phyloP scores from a whole-genome alignment of 2,797 vertebrate species.

The Lacerta bilineata region DNA sequence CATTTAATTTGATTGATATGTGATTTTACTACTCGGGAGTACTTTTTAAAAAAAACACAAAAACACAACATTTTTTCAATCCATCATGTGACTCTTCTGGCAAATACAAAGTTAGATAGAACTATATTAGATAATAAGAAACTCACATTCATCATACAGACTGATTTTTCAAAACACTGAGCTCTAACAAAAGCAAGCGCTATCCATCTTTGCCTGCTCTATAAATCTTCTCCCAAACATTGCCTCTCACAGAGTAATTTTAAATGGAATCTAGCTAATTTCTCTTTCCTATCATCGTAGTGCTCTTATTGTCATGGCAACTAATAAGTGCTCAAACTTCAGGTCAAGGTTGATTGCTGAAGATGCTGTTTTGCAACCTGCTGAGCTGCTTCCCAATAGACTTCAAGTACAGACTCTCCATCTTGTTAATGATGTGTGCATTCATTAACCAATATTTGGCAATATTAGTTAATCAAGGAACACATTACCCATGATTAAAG shows the following conservation, averaged over 20 bases:
- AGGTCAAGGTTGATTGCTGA: conserved; percentile 56
- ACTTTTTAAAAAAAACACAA: conserved; percentile 25
- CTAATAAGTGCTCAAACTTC: conserved; percentile 51
- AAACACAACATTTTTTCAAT: conserved; percentile 54
- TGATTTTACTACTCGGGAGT: conserved; percentile 52
- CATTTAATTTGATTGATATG: conserved; percentile 45
- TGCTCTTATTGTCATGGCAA: conserved; percentile 58
- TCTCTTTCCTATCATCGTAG: conserved; percentile 45
- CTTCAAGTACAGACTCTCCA: conserved; percentile 31
- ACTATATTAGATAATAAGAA: conserved; percentile 52
- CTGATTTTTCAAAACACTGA: conserved; percentile 63
- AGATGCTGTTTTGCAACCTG: conserved; percentile 49
- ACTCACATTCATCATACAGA: conserved; percentile 53
- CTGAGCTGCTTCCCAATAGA: conserved; percentile 47
- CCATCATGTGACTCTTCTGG: conserved; percentile 62
- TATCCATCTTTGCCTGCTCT: conserved; percentile 51
- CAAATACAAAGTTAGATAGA: conserved; percentile 62
- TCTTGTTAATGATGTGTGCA: conserved; percentile 52
- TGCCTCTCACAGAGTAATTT: conserved; percentile 51
- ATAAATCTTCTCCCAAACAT: conserved; percentile 46
- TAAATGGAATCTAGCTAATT: conserved; percentile 58
- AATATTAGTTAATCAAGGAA: conserved; percentile 62
- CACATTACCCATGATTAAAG: conserved; percentile 63
- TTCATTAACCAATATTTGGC: conserved; percentile 59
- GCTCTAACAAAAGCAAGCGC: conserved; percentile 45